A percentile compares a stretch with the other conserved stretches of the same genome.
Conservation (phyloP, 2,888 invertebrate species). For the Timema podura region DNA sequence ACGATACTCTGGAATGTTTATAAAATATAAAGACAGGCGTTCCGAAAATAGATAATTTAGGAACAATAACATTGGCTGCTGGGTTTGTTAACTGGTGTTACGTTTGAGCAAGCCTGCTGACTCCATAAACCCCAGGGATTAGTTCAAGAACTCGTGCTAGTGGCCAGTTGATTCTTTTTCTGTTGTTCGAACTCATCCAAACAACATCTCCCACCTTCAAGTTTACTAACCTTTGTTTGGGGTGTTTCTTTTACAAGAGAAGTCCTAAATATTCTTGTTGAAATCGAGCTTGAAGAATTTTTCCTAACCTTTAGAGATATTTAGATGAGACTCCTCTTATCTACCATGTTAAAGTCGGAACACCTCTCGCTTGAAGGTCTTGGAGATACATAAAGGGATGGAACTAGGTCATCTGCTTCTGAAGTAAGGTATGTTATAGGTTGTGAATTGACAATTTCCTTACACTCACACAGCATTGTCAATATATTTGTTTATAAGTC, state of each 20-base stretch:
- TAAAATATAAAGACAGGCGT: too few relatives aligned
- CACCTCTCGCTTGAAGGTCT: not conserved
- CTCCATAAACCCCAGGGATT: too few relatives aligned
- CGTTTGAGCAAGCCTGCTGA: too few relatives aligned
- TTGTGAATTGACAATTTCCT: not conserved
- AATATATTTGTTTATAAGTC: not conserved
- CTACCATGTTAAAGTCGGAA: not conserved
- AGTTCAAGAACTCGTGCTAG: too few relatives aligned
- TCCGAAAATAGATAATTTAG: too few relatives aligned
- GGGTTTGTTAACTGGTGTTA: too few relatives aligned
- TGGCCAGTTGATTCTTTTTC: too few relatives aligned
- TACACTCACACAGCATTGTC: not conserved
- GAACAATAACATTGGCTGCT: too few relatives aligned
- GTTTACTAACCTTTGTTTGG: too few relatives aligned
- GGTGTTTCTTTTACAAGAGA: not conserved
- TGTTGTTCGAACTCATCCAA: too few relatives aligned
- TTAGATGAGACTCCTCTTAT: not conserved
- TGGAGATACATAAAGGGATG: not conserved
- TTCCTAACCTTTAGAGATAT: not conserved
- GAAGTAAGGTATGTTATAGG: not conserved
- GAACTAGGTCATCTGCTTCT: not conserved
- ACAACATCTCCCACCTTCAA: too few relatives aligned
- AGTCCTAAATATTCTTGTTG: not conserved
- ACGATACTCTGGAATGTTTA: too few relatives aligned
- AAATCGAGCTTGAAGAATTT: not conserved